Conservation (phyloP, 64 coral and sea anemone genomes). For the Pocillopora verrucosa region DNA sequence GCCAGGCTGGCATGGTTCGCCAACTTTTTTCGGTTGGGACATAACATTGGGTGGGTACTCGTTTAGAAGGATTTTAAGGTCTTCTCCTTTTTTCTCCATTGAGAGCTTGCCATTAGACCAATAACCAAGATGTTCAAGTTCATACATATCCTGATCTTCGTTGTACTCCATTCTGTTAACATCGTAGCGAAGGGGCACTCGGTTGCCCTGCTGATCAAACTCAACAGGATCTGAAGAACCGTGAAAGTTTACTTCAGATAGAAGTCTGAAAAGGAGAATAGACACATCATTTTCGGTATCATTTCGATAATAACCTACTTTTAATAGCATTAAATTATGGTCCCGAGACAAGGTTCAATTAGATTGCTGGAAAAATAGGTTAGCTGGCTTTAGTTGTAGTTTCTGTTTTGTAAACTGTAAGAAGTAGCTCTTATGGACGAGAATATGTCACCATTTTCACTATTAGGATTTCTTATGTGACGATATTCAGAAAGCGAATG, state of each 20-base stretch:
- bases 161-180: slow-evolving; percentile 19
- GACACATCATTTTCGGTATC: too few species aligned
- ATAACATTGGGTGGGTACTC: slow-evolving; percentile 83
- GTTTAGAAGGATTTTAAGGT: slow-evolving; percentile 68
- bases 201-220: slow-evolving; percentile 64
- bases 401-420: too few species aligned
- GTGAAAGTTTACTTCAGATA: slow-evolving; percentile 31
- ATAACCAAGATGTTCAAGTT: slow-evolving; percentile 25
- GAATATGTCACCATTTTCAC: too few species aligned
- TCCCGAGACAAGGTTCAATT: too few species aligned
- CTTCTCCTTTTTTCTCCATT: background rate
- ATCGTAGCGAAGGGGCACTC: slow-evolving; percentile 47
- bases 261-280: background rate
- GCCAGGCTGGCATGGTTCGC: slow-evolving; percentile 49
- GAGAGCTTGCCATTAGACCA: slow-evolving; percentile 55
- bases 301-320: too few species aligned
- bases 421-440: too few species aligned
- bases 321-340: too few species aligned
- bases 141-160: background rate
- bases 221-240: slow-evolving; percentile 63
- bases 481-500: too few species aligned
- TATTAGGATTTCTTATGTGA: too few species aligned
- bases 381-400: too few species aligned
- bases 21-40: slow-evolving; percentile 42
- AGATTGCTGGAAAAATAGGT: too few species aligned